Percentiles rank a stretch among this genome's conserved stretches.
Conservation (phyloP, 2,888 invertebrate species). For the Plagodis dolabraria region DNA sequence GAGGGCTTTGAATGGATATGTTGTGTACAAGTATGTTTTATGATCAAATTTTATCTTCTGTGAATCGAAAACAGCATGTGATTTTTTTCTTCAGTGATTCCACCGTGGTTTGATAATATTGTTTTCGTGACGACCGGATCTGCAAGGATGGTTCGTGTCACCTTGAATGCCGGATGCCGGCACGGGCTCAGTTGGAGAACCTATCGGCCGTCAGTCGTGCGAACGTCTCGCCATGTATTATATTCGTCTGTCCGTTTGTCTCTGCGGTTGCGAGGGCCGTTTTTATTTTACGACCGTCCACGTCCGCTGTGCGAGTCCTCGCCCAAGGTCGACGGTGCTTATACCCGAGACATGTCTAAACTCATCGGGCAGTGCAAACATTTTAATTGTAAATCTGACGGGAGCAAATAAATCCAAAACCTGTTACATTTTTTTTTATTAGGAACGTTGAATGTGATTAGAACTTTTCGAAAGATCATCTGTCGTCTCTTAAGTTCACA, state of each 20-base stretch:
- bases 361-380: constrained; percentile 3
- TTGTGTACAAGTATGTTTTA: background rate
- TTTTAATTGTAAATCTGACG: no score
- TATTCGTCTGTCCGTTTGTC: constrained; percentile 72
- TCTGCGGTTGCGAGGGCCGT: constrained; percentile 66
- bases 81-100: no score
- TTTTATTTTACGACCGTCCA: constrained; percentile 79
- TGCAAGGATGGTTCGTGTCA: constrained; percentile 79
- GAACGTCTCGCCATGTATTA: constrained; percentile 76
- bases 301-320: constrained; percentile 75
- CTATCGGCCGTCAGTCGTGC: constrained; percentile 81
- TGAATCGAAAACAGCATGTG: background rate
- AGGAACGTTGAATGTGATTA: constrained; percentile 30
- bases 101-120: background rate
- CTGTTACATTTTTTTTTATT: background rate
- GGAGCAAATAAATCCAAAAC: no score
- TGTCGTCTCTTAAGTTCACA: constrained; percentile 59
- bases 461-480: constrained; percentile 47
- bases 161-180: constrained; percentile 82
- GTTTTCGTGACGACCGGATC: constrained; percentile 57
- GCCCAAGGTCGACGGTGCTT: constrained; percentile 70
- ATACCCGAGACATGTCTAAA: constrained; percentile 47
- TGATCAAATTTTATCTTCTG: background rate
- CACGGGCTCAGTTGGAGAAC: constrained; percentile 67
- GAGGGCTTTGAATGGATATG: no score